phyloP scores from a whole-genome alignment of 2,888 invertebrate genomes.

The Octodonta nipae region DNA sequence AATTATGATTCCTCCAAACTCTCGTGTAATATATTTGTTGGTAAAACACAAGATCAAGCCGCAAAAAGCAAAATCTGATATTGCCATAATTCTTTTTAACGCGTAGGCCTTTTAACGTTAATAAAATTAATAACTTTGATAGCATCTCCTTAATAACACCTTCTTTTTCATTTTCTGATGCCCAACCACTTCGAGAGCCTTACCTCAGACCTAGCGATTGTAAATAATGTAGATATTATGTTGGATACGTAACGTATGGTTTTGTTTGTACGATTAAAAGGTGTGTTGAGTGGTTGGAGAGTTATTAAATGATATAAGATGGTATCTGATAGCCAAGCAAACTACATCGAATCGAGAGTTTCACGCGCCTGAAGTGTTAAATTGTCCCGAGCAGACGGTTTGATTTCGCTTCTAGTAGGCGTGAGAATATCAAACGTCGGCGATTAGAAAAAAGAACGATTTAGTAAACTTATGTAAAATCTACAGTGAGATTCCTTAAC shows the following conservation, averaged over 20 bases:
- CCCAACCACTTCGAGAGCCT: slow-evolving; percentile 7
- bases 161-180: slow-evolving; percentile 10
- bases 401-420: no score
- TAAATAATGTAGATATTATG: slow-evolving; percentile 14
- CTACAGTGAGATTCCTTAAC: no score
- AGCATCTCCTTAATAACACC: slow-evolving; percentile 15
- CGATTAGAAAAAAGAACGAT: no score
- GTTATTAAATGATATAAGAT: slow-evolving; percentile 1
- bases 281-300: slow-evolving; percentile 3
- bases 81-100: slow-evolving; percentile 18
- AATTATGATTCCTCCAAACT: no score
- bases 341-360: no score
- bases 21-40: slow-evolving; percentile 14
- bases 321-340: no score
- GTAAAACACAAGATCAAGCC: slow-evolving; percentile 12
- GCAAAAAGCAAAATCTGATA: slow-evolving; percentile 19
- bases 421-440: no score
- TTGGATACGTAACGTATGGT: slow-evolving; percentile 9
- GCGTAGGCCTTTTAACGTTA: slow-evolving; percentile 15
- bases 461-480: no score
- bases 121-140: slow-evolving; percentile 18
- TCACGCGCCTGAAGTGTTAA: no score
- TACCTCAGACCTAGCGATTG: slow-evolving; percentile 10
- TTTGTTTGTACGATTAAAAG: slow-evolving; percentile 9
- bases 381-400: no score